These are phyloP conservation scores for Misgurnus anguillicaudatus DNA, from an alignment of 2,113 vertebrate genomes.

Conservation along the genomic window DNA sequence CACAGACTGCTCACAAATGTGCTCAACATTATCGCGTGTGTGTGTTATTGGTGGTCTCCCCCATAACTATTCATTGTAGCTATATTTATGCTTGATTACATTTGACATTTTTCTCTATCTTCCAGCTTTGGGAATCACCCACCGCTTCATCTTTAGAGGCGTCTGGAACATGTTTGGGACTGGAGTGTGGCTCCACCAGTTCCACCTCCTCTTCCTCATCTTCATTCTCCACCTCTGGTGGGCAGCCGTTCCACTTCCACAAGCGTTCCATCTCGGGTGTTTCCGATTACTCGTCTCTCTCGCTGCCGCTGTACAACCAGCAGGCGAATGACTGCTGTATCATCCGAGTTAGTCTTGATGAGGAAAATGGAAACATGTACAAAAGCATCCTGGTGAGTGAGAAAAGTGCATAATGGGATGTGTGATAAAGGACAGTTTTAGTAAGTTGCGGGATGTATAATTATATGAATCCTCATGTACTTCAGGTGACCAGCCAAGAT, in stretches of 20 bases:
- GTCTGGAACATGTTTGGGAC: constrained; percentile 81
- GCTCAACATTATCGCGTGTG: too few species aligned
- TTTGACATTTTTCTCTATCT: not conserved
- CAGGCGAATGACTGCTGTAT: constrained; percentile 98
- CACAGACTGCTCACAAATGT: too few species aligned
- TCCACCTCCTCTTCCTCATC: constrained; percentile 81
- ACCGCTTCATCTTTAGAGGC: constrained; percentile 94
- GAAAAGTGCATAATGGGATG: not conserved
- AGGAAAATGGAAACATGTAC: constrained; percentile 98
- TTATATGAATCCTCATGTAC: not conserved
- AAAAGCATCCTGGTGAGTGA: constrained; percentile 90
- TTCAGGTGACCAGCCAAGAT: constrained; percentile 95
- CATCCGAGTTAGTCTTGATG: constrained; percentile 92
- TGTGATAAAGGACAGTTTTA: not conserved
- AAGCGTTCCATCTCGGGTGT: constrained; percentile 92
- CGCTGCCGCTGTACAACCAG: constrained; percentile 97
- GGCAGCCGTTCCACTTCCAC: constrained; percentile 87
- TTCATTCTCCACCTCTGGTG: constrained; percentile 87
- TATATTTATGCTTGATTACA: constrained; percentile 2
- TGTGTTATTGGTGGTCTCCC: too few species aligned
- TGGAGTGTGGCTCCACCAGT: constrained; percentile 86
- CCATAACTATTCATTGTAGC: not conserved
- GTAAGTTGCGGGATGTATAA: not conserved
- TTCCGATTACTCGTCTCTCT: constrained; percentile 88
- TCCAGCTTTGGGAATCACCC: constrained; percentile 95